phyloP scores from a whole-genome alignment of 1,140 invertebrate species.

The Plectrocnemia conspersa region DNA sequence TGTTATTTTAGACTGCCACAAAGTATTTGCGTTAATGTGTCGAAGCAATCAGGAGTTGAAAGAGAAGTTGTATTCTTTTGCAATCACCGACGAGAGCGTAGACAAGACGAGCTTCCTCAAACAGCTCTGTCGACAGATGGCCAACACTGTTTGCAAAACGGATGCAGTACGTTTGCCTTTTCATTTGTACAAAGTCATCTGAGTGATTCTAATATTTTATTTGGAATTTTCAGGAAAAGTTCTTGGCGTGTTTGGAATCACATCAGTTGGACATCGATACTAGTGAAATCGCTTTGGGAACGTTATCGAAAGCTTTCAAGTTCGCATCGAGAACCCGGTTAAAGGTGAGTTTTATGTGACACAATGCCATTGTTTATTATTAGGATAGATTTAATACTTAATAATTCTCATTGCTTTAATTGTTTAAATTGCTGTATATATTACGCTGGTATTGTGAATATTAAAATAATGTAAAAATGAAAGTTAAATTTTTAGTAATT shows the following conservation, averaged over 20 bases:
- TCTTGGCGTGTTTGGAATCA: conserved; percentile 68
- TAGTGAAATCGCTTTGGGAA: conserved; percentile 75
- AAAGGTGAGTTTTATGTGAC: conserved; percentile 68
- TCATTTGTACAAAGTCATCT: not conserved
- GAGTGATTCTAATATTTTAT: not conserved
- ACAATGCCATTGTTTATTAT: conserved; percentile 15
- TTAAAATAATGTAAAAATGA: not conserved
- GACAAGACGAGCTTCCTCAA: conserved; percentile 77
- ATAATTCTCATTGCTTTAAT: not conserved
- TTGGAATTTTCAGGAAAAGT: conserved; percentile 62
- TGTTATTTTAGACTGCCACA: conserved; percentile 68
- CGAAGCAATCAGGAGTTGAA: conserved; percentile 78
- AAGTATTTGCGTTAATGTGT: conserved; percentile 83
- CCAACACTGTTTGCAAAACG: conserved; percentile 78
- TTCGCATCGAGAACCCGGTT: conserved; percentile 76
- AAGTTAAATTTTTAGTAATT: not conserved
- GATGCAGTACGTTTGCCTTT: conserved; percentile 62
- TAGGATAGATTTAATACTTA: not conserved
- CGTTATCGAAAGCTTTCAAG: conserved; percentile 81
- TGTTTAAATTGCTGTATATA: not conserved
- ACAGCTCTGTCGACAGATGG: conserved; percentile 80
- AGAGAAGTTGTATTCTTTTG: conserved; percentile 84
- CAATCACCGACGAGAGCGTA: conserved; percentile 71
- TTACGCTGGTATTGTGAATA: not conserved
- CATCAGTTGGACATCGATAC: conserved; percentile 79